Evolutionary conservation across 2,888 invertebrate genomes (phyloP), one percentile per base, ranked within the genome.

Genomic region (Mythimna ferrago): DNA sequence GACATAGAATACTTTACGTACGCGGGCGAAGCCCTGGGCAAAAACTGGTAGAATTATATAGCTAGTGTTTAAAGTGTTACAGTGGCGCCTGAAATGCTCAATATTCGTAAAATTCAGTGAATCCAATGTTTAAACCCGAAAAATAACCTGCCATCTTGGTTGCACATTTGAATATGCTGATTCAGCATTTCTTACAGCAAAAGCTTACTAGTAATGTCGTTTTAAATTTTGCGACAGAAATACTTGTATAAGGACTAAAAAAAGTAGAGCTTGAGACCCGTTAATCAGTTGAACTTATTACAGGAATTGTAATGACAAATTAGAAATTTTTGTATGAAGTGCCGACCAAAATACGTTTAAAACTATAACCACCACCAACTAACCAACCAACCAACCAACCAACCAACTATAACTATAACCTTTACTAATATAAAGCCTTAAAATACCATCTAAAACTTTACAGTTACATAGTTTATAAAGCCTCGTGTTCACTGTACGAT

Each of bases 381-480:
- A n/a, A n/a, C n/a, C n/a, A n/a, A n/a, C n/a, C n/a, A n/a, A n/a
- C n/a, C n/a, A n/a, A n/a, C n/a, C n/a, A n/a, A n/a, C n/a, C n/a
- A n/a, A n/a, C n/a, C n/a, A n/a, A n/a, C n/a, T n/a, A n/a, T n/a
- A n/a, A n/a, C n/a, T n/a, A n/a, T n/a, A n/a, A n/a, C n/a, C n/a
- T n/a, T n/a, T n/a, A n/a, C n/a, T n/a, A n/a, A n/a, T n/a, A n/a
- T n/a, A n/a, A 60, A 63, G 26, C 26, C 26, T 1, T 21, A 62
- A 68, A 68, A 74, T 65, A 57, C 61, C 48, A 66, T 68, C 19
- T 4, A 54, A 61, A 68, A 80, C 53, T 48, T 68, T 41, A 35
- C 38, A 38, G n/a, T 48, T 32, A 73, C 38, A 58, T 32, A 61
- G 32, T 66, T 44, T 26, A n/a, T 72, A 41, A 82, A 60, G 63